Percentiles rank a stretch among this genome's conserved stretches.
Conservation (phyloP, 2,888 invertebrate genomes). For the Polydrusus cervinus region DNA sequence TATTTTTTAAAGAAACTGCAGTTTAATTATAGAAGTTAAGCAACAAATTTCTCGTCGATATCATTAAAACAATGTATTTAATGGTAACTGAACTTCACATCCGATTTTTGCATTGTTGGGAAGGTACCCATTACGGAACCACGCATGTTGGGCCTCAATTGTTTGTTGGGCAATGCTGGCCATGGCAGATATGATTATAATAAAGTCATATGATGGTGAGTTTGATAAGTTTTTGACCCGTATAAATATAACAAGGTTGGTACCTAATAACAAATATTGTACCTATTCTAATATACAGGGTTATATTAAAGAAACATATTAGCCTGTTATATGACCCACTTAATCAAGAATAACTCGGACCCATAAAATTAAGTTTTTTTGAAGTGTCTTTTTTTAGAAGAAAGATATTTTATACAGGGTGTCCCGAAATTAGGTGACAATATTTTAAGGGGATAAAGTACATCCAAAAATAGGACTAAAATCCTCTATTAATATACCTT, state of each 20-base stretch:
- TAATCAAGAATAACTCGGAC: too few relatives aligned
- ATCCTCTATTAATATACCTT: too few relatives aligned
- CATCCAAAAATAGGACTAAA: too few relatives aligned
- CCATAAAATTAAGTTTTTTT: too few relatives aligned
- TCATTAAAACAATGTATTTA: conserved; percentile 23
- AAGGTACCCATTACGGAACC: conserved; percentile 54
- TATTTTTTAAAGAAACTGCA: conserved; percentile 23
- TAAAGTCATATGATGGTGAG: conserved; percentile 30
- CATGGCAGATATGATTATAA: conserved; percentile 24
- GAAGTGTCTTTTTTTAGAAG: too few relatives aligned
- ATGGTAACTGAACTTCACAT: conserved; percentile 34
- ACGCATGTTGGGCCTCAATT: conserved; percentile 57
- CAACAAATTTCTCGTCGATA: conserved; percentile 28
- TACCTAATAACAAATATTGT: not conserved
- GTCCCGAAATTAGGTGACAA: too few relatives aligned
- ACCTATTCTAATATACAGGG: too few relatives aligned
- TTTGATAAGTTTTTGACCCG: conserved; percentile 43
- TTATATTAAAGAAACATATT: too few relatives aligned
- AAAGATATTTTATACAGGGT: too few relatives aligned
- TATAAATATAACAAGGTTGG: conserved; percentile 33
- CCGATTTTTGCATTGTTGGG: conserved; percentile 42
- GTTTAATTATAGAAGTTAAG: conserved; percentile 11
- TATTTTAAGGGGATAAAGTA: too few relatives aligned
- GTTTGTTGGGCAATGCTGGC: conserved; percentile 50
- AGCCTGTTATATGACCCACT: too few relatives aligned